A percentile compares a stretch with the other conserved stretches of the same genome.
These are phyloP conservation scores for Vultur gryphus DNA, from an alignment of 2,797 vertebrate species.

Conservation along the genomic window DNA sequence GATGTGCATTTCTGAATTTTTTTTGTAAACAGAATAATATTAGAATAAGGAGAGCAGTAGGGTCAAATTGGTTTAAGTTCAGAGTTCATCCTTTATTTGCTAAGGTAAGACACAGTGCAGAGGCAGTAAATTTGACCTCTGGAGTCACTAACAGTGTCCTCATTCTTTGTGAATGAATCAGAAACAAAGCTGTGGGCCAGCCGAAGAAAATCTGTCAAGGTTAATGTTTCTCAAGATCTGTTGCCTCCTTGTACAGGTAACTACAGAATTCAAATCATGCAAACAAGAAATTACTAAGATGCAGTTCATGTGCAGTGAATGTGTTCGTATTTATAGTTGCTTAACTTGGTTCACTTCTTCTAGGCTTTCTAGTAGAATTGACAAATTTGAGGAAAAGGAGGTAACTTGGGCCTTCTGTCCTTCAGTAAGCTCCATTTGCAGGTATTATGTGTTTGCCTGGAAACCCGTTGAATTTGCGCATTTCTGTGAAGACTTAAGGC, in stretches of 20 bases:
- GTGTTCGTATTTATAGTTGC: neutral
- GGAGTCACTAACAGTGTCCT: neutral
- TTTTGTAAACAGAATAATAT: neutral
- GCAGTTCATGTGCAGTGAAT: neutral
- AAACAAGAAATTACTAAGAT: neutral
- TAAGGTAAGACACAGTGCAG: neutral
- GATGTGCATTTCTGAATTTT: rapidly evolving
- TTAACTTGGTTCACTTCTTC: neutral
- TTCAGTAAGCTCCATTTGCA: neutral
- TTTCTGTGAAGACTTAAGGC: neutral
- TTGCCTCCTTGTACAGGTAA: neutral
- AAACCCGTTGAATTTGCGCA: neutral
- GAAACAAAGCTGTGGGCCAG: neutral
- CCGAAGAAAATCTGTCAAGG: neutral
- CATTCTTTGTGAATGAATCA: neutral
- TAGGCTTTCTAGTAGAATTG: neutral
- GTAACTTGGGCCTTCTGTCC: neutral
- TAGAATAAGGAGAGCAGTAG: neutral
- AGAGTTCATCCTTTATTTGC: neutral
- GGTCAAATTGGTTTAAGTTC: neutral
- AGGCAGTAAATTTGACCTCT: neutral
- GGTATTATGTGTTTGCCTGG: rapidly evolving
- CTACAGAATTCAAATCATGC: neutral
- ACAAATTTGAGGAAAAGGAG: neutral
- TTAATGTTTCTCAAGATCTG: neutral